Evolutionary conservation across 2,888 invertebrate species (phyloP).

Genomic region (Oeneis ivallda): DNA sequence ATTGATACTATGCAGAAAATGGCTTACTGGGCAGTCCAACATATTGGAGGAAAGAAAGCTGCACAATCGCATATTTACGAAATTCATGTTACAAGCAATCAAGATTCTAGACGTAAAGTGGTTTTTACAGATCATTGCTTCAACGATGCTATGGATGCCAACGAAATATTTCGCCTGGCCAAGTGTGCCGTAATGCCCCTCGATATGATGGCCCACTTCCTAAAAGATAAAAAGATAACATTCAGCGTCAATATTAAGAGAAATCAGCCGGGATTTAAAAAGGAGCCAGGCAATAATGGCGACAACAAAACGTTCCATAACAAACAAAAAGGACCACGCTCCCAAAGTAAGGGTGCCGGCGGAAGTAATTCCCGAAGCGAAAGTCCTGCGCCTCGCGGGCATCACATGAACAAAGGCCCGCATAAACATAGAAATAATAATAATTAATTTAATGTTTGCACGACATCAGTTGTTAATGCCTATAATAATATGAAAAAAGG

Average conservation of each 20-base stretch:
- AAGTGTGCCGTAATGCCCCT: conserved; percentile 67
- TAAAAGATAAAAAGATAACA: conserved; percentile 57
- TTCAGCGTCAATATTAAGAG: conserved; percentile 64
- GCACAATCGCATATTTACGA: conserved; percentile 68
- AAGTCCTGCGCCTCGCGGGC: conserved; percentile 8
- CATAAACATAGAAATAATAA: neutral
- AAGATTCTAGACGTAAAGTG: conserved; percentile 58
- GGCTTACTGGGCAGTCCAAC: conserved; percentile 68
- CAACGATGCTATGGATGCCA: conserved; percentile 62
- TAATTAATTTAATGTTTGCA: neutral
- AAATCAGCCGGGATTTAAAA: conserved; percentile 41
- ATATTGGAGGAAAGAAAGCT: conserved; percentile 61
- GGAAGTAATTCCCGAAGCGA: conserved; percentile 5
- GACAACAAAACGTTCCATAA: conserved; percentile 9
- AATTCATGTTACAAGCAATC: conserved; percentile 62
- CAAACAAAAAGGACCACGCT: conserved; percentile 4
- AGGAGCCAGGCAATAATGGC: conserved; percentile 22
- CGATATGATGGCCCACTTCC: conserved; percentile 55
- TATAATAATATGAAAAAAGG: neutral
- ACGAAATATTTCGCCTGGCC: conserved; percentile 61
- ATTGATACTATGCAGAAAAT: conserved; percentile 58
- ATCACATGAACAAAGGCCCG: conserved; percentile 1
- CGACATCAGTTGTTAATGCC: neutral
- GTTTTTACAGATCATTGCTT: conserved; percentile 67
- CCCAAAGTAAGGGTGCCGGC: neutral